Evolutionary conservation across 2,797 vertebrate species (phyloP).

Genomic region (Cyprinodon diabolis): DNA sequence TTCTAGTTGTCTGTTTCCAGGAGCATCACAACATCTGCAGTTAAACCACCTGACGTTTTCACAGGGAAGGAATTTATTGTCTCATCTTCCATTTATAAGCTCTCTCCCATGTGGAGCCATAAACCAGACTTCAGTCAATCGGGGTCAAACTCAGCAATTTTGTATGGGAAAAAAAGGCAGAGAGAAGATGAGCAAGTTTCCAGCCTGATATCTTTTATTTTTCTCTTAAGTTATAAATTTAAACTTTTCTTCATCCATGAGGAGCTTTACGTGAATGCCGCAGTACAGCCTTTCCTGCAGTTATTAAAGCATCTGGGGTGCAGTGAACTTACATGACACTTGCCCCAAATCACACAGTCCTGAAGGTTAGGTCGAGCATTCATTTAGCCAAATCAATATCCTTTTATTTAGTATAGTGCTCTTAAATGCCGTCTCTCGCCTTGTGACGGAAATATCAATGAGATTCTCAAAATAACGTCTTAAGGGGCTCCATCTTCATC

Average conservation of each 20-base stretch:
- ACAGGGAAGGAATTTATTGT: conserved; percentile 73
- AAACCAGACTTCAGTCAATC: conserved; percentile 57
- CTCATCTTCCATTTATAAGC: conserved; percentile 72
- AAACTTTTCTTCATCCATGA: conserved; percentile 38
- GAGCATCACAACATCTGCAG: conserved; percentile 53
- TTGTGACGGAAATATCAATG: conserved; percentile 60
- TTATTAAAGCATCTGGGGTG: conserved; percentile 39
- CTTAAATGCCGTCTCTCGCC: conserved; percentile 59
- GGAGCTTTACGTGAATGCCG: conserved; percentile 12
- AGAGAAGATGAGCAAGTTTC: conserved; percentile 55
- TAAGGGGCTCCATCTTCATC: conserved; percentile 54
- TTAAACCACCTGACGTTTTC: conserved; percentile 71
- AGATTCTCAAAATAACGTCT: conserved; percentile 49
- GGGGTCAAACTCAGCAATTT: conserved; percentile 76
- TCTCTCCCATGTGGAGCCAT: conserved; percentile 53
- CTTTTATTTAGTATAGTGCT: conserved; percentile 69
- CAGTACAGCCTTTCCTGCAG: neutral
- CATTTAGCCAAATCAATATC: conserved; percentile 64
- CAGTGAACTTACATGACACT: conserved; percentile 45
- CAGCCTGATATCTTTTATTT: conserved; percentile 47
- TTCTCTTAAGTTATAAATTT: conserved; percentile 52
- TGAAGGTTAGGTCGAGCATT: conserved; percentile 61
- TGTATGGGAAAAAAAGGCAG: conserved; percentile 68
- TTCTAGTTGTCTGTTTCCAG: conserved; percentile 56
- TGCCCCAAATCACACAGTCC: conserved; percentile 46